Conservation (phyloP, 1,140 invertebrate genomes). For the Drosophila sproati region DNA sequence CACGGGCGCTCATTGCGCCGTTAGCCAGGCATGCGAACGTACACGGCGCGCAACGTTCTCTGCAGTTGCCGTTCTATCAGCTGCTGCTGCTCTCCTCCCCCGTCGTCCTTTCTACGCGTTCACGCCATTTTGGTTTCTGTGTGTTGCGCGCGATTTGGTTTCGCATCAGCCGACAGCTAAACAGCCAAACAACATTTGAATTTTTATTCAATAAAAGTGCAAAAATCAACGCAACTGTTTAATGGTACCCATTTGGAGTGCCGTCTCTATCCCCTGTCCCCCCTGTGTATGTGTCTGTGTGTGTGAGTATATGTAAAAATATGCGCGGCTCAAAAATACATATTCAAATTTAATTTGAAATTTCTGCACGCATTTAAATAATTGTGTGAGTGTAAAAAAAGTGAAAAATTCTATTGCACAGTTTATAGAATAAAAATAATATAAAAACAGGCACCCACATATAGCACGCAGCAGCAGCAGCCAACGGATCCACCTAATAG, state of each 20-base stretch:
- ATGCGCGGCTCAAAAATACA: constrained; percentile 65
- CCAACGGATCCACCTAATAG: constrained; percentile 45
- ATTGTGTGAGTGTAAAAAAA: constrained; percentile 71
- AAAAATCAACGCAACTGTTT: constrained; percentile 63
- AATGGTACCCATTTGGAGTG: constrained; percentile 31
- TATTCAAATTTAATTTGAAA: constrained; percentile 75
- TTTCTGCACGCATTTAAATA: constrained; percentile 80
- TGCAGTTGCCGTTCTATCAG: constrained; percentile 2
- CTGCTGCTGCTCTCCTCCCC: background rate
- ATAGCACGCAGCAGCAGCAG: constrained; percentile 2
- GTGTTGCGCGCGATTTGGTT: constrained; percentile 32
- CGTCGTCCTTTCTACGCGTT: constrained; percentile 17
- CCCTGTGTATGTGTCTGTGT: constrained; percentile 24
- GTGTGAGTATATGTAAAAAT: constrained; percentile 56
- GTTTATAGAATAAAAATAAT: constrained; percentile 7
- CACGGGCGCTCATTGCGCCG: constrained; percentile 69
- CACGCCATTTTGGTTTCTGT: constrained; percentile 15
- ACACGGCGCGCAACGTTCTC: constrained; percentile 56
- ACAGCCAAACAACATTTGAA: constrained; percentile 61
- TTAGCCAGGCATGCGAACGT: constrained; percentile 71
- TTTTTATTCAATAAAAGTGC: constrained; percentile 79
- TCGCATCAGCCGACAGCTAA: constrained; percentile 26
- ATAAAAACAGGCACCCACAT: background rate
- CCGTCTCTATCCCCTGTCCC: background rate
- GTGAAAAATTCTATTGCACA: constrained; percentile 28